Base-by-base conservation (phyloP, 2,888 invertebrate species). In the Ctenicera cuprea region DNA sequence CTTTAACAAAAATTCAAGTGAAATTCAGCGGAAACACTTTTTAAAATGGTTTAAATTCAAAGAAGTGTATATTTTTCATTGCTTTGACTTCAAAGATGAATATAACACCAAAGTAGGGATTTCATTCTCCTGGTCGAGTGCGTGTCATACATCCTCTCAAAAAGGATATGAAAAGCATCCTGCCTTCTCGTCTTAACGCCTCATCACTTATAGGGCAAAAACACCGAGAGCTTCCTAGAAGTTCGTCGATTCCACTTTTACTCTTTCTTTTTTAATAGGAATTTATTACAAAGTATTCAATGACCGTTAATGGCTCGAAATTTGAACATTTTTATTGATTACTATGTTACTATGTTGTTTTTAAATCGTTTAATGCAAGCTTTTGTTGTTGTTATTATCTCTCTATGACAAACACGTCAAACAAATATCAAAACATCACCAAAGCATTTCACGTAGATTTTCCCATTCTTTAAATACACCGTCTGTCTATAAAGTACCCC, bases 71-170 rank as follows among this genome's bases (percentile, higher is more conserved):
- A 26, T 26, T 26, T 20, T 26, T 50, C 12, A 26, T 50, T 26
- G 7, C 50, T 26, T 26, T 50, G 50, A 9, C 48, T 48, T 48
- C 20, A 20, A 16, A 22, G 26, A 54, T 33, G 30, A 54, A 54
- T 54, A 30, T 54, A 22, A 54, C 14, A 30, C 54, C 30, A 30
- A 54, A 54, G 22, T 54, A 22, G 30, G 50, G 26, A 26, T 26
- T 50, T 50, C 22, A 22, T 50, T 50, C 50, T 50, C 22, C 20
- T 50, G 26, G 50, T 50, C 50, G 50, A 54, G 54, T 30, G 54
- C 30, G 30, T 54, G 26, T 14, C 54, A 54, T 54, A 54, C 54
- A 54, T 54, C 30, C 54, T 54, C 54, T 33, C 54, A 12, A 54
- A 54, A 54, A 54, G 54, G 54, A 22, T 14, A 33, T 30, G 22